Evolutionary conservation across 2,797 vertebrate species (phyloP), one percentile per base, ranked within the genome.

Genomic region (Salmo trutta): DNA sequence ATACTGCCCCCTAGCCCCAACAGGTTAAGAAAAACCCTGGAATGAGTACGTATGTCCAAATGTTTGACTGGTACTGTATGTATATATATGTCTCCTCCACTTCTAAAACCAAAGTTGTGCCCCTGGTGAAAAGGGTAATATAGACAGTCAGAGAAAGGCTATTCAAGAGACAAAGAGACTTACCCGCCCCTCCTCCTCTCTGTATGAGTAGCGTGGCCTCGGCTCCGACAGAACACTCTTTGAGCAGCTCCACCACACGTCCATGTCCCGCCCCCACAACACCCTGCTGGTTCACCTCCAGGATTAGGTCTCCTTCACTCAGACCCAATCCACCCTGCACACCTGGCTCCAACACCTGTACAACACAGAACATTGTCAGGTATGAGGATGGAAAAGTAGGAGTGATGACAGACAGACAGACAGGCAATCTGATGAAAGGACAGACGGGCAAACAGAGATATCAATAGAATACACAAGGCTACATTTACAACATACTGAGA

Each of bases 281-380:
- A 80, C 97, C 95, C 93, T 98, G 97, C 94, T 98, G 97, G 94
- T 99, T 99, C 89, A 99, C 97, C 95, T 99, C 98, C 90, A 99
- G 95, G 94, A 99, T 98, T 91, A 99, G 95, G 93, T 99, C 98
- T 77, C 98, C 98, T 94, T 99, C 98, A 83, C 96, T 96, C 89
- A 99, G 95, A 84, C 97, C 98, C 29, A 96, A 95, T 56, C 96
- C 96, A 85, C 95, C 97, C 94, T 99, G 98, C 10, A 92, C 88
- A 59, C 92, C 91, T 69, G 97, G 95, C 83, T 99, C 98, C 94
- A 99, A 93, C 91, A 99, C 97, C 94, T 95, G 89, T 41, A 81
- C 10, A 64, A 27, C 15, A 52, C 6, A 52, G 2, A 53, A 17
- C 21, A 53, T 62, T 1, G 3, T 31, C 56, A n/a, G n/a, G 21